Evolutionary conservation across 2,888 invertebrate genomes (phyloP).

Genomic region (Ornithoptera alexandrae): DNA sequence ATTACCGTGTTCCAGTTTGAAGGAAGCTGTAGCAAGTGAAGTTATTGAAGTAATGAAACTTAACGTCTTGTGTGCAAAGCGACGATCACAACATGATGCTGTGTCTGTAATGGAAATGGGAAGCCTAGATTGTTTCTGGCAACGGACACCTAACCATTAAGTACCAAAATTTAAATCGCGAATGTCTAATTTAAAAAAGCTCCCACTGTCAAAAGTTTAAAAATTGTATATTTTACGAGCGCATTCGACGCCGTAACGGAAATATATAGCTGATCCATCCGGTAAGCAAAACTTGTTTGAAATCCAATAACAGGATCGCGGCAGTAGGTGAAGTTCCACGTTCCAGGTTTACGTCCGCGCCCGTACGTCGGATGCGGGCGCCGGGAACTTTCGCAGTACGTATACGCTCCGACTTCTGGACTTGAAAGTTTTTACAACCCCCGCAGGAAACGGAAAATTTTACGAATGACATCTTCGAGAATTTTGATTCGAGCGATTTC

Average conservation of each 20-base stretch:
- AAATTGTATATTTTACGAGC: no score
- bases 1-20: no score
- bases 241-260: not conserved
- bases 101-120: no score
- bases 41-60: no score
- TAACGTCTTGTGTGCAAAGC: no score
- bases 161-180: no score
- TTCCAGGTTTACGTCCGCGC: constrained; percentile 21
- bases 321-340: constrained; percentile 28
- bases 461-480: constrained; percentile 3
- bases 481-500: not conserved
- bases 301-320: constrained; percentile 32
- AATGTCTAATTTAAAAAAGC: no score
- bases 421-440: constrained; percentile 16
- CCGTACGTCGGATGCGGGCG: constrained; percentile 16
- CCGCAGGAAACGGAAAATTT: constrained; percentile 4
- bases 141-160: no score
- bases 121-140: no score
- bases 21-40: no score
- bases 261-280: not conserved
- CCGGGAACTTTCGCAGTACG: constrained; percentile 1
- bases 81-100: no score
- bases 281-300: constrained; percentile 25
- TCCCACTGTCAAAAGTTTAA: no score
- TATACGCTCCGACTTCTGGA: constrained; percentile 3